Conservation (phyloP, 1,140 invertebrate species). For the Branchinecta lindahli region DNA sequence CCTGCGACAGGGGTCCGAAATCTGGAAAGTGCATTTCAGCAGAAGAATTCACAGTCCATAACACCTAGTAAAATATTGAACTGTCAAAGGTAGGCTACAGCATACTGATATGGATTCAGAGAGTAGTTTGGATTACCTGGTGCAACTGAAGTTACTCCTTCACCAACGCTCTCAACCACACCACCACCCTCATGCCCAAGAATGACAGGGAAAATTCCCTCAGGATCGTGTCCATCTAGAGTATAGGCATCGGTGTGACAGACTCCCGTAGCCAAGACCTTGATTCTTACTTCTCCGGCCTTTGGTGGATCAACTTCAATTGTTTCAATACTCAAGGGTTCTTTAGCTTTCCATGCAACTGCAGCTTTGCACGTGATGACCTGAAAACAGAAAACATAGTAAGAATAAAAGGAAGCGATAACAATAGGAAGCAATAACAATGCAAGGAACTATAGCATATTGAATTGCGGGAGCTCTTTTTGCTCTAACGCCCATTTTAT, state of each 20-base stretch:
- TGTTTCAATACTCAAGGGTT: constrained; percentile 71
- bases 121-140: constrained; percentile 39
- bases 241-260: constrained; percentile 97
- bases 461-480: too few relatives aligned
- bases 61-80: too few relatives aligned
- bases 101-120: too few relatives aligned
- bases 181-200: constrained; percentile 89
- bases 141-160: constrained; percentile 73
- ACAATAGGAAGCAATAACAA: too few relatives aligned
- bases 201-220: constrained; percentile 83
- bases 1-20: too few relatives aligned
- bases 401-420: too few relatives aligned
- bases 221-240: constrained; percentile 74
- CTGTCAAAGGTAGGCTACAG: too few relatives aligned
- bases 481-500: too few relatives aligned
- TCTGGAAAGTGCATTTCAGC: too few relatives aligned
- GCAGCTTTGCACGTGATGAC: constrained; percentile 76
- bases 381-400: constrained; percentile 30
- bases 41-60: too few relatives aligned
- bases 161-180: constrained; percentile 87
- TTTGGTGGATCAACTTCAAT: constrained; percentile 90
- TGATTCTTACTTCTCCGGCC: constrained; percentile 50
- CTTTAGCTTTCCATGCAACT: constrained; percentile 74
- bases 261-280: constrained; percentile 71
- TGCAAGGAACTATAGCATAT: too few relatives aligned